phyloP scores from a whole-genome alignment of 2,797 vertebrate genomes.

The Gymnodraco acuticeps region DNA sequence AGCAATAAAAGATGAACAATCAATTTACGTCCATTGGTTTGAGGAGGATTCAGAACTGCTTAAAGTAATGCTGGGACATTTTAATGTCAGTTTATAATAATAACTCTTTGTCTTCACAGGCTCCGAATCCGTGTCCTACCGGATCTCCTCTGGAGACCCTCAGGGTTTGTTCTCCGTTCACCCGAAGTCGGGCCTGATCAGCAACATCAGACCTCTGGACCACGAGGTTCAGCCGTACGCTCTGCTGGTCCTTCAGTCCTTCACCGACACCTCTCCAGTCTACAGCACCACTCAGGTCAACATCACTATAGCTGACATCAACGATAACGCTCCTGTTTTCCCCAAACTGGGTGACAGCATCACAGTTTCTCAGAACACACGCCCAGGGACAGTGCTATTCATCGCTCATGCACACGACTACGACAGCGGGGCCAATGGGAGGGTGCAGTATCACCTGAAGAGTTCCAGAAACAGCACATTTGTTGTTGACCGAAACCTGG shows the following conservation, averaged over 20 bases:
- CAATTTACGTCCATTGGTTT: neutral
- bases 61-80: too few relatives aligned
- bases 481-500: constrained; percentile 81
- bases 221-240: constrained; percentile 85
- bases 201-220: constrained; percentile 86
- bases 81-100: neutral
- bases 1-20: neutral
- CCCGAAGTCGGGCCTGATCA: constrained; percentile 87
- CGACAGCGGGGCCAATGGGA: constrained; percentile 89
- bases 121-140: constrained; percentile 87
- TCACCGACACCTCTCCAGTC: constrained; percentile 77
- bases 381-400: constrained; percentile 89
- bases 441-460: constrained; percentile 84
- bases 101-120: constrained; percentile 72
- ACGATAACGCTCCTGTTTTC: constrained; percentile 91
- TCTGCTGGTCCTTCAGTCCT: constrained; percentile 89
- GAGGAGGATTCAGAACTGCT: neutral
- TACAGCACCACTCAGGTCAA: constrained; percentile 91
- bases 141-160: constrained; percentile 91
- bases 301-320: constrained; percentile 88
- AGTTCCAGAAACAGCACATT: constrained; percentile 77
- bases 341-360: constrained; percentile 77
- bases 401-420: constrained; percentile 89
- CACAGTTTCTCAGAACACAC: constrained; percentile 81
- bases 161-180: constrained; percentile 87